A percentile compares a stretch with the other conserved stretches of the same genome.
Evolutionary conservation across 2,113 vertebrate genomes (phyloP).

Genomic region (Planiliza haematocheilus): DNA sequence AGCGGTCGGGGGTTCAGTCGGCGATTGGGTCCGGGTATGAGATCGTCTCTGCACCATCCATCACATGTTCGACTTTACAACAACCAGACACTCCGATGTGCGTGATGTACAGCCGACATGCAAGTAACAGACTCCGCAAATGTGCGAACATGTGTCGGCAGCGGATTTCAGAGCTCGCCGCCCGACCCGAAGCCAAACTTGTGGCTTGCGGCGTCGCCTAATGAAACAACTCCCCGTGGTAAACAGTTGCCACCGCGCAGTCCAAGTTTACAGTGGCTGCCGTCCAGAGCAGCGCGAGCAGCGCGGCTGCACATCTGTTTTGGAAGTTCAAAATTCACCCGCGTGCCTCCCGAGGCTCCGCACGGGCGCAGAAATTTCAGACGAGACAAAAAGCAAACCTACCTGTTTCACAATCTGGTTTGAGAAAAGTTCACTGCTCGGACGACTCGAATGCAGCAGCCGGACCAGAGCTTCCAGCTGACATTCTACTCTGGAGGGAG

Average conservation of each 20-base stretch:
- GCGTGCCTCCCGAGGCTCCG: too few species aligned
- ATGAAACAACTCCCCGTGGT: slow-evolving; percentile 44
- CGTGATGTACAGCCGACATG: too few species aligned
- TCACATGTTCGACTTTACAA: slow-evolving; percentile 45
- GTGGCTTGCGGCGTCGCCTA: slow-evolving; percentile 28
- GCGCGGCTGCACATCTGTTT: slow-evolving; percentile 16
- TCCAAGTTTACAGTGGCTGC: slow-evolving; percentile 45
- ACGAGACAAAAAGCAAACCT: slow-evolving; percentile 27
- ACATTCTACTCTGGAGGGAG: slow-evolving; percentile 56
- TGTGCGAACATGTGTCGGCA: slow-evolving; percentile 5
- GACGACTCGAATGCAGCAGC: slow-evolving; percentile 43
- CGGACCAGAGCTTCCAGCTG: slow-evolving; percentile 42
- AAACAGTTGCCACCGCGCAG: slow-evolving; percentile 24
- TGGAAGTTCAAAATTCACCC: slow-evolving; percentile 16
- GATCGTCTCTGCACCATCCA: slow-evolving; percentile 53
- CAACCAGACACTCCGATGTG: slow-evolving; percentile 50
- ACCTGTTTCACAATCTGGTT: slow-evolving; percentile 68
- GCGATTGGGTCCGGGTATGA: slow-evolving; percentile 54
- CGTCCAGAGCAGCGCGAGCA: slow-evolving; percentile 3
- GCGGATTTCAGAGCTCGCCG: slow-evolving; percentile 24
- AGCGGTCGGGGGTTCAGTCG: slow-evolving; percentile 31
- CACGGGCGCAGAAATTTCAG: not conserved
- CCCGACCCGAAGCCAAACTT: slow-evolving; percentile 33
- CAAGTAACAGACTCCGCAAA: too few species aligned
- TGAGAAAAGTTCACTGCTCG: slow-evolving; percentile 68